A percentile compares a stretch with the other conserved stretches of the same genome.
Evolutionary conservation across 92 coral and sea anemone genomes (phyloP).

Genomic region (Nematostella vectensis): DNA sequence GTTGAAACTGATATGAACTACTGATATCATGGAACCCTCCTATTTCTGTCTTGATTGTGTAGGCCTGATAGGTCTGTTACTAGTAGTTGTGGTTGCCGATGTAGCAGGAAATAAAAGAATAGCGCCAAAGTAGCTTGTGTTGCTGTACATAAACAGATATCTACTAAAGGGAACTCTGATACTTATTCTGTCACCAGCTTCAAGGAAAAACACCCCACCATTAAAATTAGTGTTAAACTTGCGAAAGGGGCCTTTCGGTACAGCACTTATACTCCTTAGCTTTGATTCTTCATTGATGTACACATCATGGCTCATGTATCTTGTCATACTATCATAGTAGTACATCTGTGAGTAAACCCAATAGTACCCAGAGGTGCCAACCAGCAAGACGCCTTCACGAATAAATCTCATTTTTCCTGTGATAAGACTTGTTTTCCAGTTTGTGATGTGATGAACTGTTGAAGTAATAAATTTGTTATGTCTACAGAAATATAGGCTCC

Average conservation of each 20-base stretch:
- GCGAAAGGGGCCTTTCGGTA: constrained; percentile 33
- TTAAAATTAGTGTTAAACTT: constrained; percentile 89
- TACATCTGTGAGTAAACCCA: constrained; percentile 88
- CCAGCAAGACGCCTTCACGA: constrained; percentile 59
- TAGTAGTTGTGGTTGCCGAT: too few relatives aligned
- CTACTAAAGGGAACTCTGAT: constrained; percentile 80
- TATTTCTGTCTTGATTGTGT: too few relatives aligned
- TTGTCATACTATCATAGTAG: constrained; percentile 70
- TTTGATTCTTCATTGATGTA: constrained; percentile 61
- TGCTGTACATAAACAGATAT: constrained; percentile 59
- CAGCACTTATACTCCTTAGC: constrained; percentile 78
- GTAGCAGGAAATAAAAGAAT: constrained; percentile 66
- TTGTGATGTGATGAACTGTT: constrained; percentile 75
- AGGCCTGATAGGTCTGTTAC: too few relatives aligned
- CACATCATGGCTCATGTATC: constrained; percentile 82
- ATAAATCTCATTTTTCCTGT: constrained; percentile 72
- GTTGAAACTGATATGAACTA: too few relatives aligned
- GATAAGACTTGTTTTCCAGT: constrained; percentile 68
- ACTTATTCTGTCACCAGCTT: constrained; percentile 70
- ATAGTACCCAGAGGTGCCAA: constrained; percentile 76
- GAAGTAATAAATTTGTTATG: background rate
- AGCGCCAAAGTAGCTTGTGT: constrained; percentile 87
- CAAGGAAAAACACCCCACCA: constrained; percentile 79
- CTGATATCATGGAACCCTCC: too few relatives aligned
- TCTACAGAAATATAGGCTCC: background rate